Conservation (phyloP, 2,888 invertebrate genomes). For the Phortica magna region DNA sequence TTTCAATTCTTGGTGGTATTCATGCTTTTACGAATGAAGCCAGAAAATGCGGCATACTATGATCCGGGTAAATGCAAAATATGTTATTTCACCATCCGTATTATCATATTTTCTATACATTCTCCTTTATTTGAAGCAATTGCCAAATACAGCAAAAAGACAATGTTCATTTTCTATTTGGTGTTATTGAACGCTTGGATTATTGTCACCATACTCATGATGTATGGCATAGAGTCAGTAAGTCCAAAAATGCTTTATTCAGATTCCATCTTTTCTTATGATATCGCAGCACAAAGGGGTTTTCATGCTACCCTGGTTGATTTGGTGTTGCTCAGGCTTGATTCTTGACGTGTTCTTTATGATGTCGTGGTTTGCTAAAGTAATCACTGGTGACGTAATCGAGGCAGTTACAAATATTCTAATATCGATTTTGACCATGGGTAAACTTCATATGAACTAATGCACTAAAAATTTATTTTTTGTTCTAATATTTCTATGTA, state of each 20-base stretch:
- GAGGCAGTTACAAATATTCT: conserved; percentile 18
- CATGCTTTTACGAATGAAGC: neutral
- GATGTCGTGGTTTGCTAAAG: neutral
- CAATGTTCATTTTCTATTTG: conserved; percentile 6
- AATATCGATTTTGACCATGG: conserved; percentile 19
- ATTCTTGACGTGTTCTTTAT: conserved; percentile 7
- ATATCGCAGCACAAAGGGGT: neutral
- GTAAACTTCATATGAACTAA: neutral
- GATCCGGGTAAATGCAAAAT: too few relatives aligned
- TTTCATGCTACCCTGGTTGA: conserved; percentile 10
- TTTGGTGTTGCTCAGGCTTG: conserved; percentile 13
- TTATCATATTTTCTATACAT: neutral
- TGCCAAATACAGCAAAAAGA: neutral
- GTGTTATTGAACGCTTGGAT: conserved; percentile 12
- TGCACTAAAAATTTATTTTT: neutral
- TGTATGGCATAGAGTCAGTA: conserved; percentile 20
- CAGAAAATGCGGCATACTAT: neutral
- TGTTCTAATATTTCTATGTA: neutral
- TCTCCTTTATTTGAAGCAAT: neutral
- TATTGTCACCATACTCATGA: conserved; percentile 5
- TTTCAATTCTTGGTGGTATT: neutral
- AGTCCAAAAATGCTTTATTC: neutral
- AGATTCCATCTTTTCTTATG: neutral
- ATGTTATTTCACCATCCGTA: neutral
- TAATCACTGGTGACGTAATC: neutral